phyloP scores from a whole-genome alignment of 2,113 vertebrate genomes.

The Hyperoodon ampullatus region DNA sequence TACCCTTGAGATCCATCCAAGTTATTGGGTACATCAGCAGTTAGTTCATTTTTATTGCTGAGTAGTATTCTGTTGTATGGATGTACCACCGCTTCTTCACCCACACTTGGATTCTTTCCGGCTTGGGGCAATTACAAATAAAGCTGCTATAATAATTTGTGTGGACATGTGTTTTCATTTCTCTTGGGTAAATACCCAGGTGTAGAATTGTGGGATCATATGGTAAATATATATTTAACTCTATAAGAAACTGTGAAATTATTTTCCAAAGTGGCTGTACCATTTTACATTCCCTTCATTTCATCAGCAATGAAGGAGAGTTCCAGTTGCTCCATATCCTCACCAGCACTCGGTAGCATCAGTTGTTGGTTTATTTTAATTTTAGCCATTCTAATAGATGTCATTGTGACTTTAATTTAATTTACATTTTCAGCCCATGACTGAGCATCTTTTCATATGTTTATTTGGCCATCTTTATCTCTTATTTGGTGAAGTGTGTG shows the following conservation, averaged over 20 bases:
- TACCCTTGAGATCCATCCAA: neutral
- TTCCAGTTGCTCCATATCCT: neutral
- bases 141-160: neutral
- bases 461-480: neutral
- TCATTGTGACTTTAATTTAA: neutral
- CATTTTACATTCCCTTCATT: neutral
- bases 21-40: neutral
- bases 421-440: neutral
- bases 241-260: neutral
- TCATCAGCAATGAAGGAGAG: neutral
- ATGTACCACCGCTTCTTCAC: neutral
- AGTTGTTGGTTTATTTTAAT: neutral
- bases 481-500: conserved; percentile 1
- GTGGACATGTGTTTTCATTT: neutral
- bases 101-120: neutral
- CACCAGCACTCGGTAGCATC: neutral
- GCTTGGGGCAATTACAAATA: neutral
- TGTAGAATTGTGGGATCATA: neutral
- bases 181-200: neutral
- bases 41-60: neutral
- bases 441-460: neutral
- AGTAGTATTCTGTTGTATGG: neutral
- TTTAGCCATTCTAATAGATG: neutral
- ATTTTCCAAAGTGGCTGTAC: neutral
- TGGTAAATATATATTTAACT: neutral